phyloP scores from a whole-genome alignment of 2,888 invertebrate species.

The Linnaemya vulpina region DNA sequence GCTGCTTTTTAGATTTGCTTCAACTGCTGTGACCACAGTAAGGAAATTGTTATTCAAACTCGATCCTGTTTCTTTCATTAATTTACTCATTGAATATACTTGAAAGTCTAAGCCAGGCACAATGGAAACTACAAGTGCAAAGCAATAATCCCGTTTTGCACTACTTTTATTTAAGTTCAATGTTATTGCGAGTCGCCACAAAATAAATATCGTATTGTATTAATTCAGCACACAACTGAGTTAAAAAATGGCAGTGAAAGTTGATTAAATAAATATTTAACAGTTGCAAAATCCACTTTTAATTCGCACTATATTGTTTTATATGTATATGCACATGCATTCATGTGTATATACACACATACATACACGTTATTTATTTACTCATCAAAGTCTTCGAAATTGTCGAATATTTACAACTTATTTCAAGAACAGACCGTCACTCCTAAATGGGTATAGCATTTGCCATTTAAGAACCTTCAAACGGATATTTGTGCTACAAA shows the following conservation, averaged over 20 bases:
- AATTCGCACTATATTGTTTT: not conserved
- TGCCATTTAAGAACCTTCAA: constrained; percentile 34
- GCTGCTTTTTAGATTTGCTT: not conserved
- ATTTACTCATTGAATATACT: constrained; percentile 17
- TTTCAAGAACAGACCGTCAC: not conserved
- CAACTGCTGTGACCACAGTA: not conserved
- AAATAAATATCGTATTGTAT: constrained; percentile 48
- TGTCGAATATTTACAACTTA: not conserved
- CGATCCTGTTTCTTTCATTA: constrained; percentile 24
- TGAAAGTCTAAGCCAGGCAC: constrained; percentile 26
- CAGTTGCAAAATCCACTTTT: constrained; percentile 40
- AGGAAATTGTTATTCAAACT: constrained; percentile 30
- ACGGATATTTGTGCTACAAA: constrained; percentile 52
- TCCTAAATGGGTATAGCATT: not conserved
- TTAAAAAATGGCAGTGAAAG: constrained; percentile 8
- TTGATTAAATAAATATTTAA: constrained; percentile 33
- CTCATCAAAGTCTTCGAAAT: not conserved
- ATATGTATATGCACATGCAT: not conserved
- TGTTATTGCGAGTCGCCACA: constrained; percentile 25
- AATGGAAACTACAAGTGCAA: constrained; percentile 12
- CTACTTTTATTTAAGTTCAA: constrained; percentile 44
- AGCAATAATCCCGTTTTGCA: constrained; percentile 65
- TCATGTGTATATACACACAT: too few species aligned
- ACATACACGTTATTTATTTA: not conserved
- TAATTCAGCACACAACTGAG: constrained; percentile 42